Conservation (phyloP, 2,797 vertebrate genomes). For the Pipistrellus pygmaeus region DNA sequence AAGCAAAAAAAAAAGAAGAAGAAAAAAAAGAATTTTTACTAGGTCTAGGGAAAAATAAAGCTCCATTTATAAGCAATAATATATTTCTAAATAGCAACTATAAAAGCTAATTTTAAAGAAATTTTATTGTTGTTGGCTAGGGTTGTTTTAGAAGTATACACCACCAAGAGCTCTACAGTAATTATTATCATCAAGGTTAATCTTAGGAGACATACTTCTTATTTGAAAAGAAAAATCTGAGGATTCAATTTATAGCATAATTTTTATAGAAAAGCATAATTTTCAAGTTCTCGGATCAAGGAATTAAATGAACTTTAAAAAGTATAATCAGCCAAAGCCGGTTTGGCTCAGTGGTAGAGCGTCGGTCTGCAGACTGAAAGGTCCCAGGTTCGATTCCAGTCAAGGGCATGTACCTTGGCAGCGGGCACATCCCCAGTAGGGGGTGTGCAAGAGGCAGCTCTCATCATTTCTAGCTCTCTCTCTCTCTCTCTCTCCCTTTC, state of each 20-base stretch:
- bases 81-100: slow-evolving; percentile 5
- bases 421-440: too few relatives aligned
- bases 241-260: slow-evolving; percentile 24
- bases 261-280: slow-evolving; percentile 7
- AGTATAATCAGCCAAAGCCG: neutral
- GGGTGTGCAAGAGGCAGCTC: too few relatives aligned
- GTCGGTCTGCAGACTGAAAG: too few relatives aligned
- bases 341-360: too few relatives aligned
- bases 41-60: slow-evolving; percentile 6
- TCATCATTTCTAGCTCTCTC: too few relatives aligned
- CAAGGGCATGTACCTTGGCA: too few relatives aligned
- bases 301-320: slow-evolving; percentile 56
- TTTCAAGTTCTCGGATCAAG: slow-evolving; percentile 42
- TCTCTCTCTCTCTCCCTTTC: too few relatives aligned
- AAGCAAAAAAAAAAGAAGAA: slow-evolving; percentile 40
- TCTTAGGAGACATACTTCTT: neutral
- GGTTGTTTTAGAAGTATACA: slow-evolving; percentile 16
- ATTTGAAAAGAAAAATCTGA: slow-evolving; percentile 33
- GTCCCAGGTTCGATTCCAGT: too few relatives aligned
- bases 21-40: slow-evolving; percentile 42
- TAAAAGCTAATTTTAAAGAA: slow-evolving; percentile 10
- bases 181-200: neutral
- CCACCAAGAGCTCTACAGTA: neutral
- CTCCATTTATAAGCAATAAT: neutral
- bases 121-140: neutral